A percentile compares a stretch with the other conserved stretches of the same genome.
phyloP scores from a whole-genome alignment of 2,113 vertebrate genomes.

The Bubo blakistoni region DNA sequence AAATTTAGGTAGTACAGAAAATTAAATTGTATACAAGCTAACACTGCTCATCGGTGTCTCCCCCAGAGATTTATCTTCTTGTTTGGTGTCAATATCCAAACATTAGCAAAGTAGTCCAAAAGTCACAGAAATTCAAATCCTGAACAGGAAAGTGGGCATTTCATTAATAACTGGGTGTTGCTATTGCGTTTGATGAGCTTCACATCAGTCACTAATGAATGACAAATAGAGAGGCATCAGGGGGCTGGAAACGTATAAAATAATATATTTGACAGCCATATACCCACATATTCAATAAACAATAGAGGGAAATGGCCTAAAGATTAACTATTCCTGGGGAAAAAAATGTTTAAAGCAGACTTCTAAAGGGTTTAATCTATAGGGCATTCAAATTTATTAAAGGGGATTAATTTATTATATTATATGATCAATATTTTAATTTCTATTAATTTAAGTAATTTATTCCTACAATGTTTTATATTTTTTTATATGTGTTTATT shows the following conservation, averaged over 20 bases:
- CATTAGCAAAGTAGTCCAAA: background rate
- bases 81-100: too few species aligned
- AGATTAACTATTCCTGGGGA: background rate
- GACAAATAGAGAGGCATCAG: background rate
- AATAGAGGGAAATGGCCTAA: background rate
- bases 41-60: background rate
- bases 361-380: background rate
- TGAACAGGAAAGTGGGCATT: background rate
- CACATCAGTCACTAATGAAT: background rate
- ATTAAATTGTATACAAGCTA: background rate
- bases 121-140: background rate
- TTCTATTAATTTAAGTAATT: too few species aligned
- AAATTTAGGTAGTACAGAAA: background rate
- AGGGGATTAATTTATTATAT: background rate
- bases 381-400: background rate
- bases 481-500: background rate
- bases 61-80: background rate
- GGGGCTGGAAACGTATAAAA: background rate
- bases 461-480: too few species aligned
- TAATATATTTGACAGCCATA: too few species aligned
- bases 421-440: background rate
- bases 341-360: background rate
- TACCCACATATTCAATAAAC: too few species aligned
- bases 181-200: background rate
- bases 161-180: background rate